Conservation (phyloP, 2,888 invertebrate species). For the Rhagium mordax region DNA sequence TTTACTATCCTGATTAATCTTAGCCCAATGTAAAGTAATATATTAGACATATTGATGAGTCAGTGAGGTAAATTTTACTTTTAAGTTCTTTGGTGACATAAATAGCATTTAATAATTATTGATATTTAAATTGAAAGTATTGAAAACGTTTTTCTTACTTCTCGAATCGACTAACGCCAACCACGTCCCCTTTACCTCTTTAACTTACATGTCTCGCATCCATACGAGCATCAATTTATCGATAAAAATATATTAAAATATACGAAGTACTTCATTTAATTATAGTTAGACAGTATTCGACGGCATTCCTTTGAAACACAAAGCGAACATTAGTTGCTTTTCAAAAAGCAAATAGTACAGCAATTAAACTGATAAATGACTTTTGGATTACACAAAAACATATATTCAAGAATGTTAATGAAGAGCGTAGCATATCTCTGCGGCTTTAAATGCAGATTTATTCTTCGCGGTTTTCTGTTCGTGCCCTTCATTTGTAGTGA, state of each 20-base stretch:
- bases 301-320: conserved; percentile 15
- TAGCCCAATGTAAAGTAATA: too few relatives aligned
- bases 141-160: too few relatives aligned
- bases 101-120: too few relatives aligned
- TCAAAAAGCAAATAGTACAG: neutral
- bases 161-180: too few relatives aligned
- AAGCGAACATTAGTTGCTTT: neutral
- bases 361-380: neutral
- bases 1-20: too few relatives aligned
- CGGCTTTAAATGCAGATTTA: neutral
- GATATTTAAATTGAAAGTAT: too few relatives aligned
- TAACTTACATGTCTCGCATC: neutral
- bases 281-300: neutral
- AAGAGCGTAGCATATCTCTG: neutral
- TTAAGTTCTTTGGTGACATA: too few relatives aligned
- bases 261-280: conserved; percentile 5
- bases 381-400: neutral
- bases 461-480: neutral
- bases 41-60: too few relatives aligned
- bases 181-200: too few relatives aligned
- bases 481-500: too few relatives aligned
- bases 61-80: too few relatives aligned
- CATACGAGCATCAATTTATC: neutral
- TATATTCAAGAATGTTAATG: neutral
- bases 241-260: conserved; percentile 11